Evolutionary conservation across 2,113 vertebrate genomes (phyloP).

Genomic region (Grantiella picta): DNA sequence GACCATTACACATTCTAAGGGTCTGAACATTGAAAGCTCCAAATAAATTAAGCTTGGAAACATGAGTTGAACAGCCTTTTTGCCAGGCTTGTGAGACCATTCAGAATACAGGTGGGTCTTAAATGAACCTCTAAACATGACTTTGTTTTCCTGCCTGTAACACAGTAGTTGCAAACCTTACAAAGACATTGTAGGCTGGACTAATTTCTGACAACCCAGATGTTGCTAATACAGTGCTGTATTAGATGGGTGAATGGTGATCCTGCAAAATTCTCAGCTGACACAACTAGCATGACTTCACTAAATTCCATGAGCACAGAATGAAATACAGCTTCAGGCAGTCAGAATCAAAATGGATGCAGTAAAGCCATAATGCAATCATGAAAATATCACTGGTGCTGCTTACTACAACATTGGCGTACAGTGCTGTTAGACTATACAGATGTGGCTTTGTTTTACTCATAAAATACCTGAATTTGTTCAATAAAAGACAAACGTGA

Average conservation of each 20-base stretch:
- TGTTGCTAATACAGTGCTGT: fast-evolving
- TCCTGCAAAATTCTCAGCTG: neutral
- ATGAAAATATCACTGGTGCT: neutral
- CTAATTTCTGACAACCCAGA: neutral
- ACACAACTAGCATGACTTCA: neutral
- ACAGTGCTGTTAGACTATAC: neutral
- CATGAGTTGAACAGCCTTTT: neutral
- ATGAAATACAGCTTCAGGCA: neutral
- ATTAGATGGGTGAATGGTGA: neutral
- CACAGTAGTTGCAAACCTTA: neutral
- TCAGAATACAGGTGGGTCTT: neutral
- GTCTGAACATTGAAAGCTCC: neutral
- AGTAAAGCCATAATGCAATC: neutral
- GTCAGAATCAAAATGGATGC: neutral
- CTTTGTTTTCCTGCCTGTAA: neutral
- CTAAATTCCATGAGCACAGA: neutral
- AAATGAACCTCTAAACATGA: neutral
- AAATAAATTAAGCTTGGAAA: neutral
- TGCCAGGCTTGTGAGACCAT: neutral
- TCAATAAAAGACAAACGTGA: neutral
- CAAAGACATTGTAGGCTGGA: neutral
- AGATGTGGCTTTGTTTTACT: neutral
- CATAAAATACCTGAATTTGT: neutral
- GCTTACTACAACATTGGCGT: neutral
- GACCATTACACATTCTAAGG: neutral